phyloP scores from a whole-genome alignment of 2,113 vertebrate species.

The Strix uralensis region DNA sequence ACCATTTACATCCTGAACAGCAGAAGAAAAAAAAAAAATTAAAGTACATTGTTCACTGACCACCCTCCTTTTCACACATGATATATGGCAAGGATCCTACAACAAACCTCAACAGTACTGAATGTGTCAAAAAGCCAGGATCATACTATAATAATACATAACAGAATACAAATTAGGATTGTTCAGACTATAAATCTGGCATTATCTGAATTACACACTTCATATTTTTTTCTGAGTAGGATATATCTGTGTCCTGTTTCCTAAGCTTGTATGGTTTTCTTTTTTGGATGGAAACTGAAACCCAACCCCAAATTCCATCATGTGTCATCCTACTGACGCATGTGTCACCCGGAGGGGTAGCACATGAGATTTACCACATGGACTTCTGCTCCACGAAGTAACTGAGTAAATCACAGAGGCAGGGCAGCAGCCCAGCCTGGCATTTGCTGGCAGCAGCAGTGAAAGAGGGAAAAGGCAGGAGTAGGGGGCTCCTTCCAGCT shows the following conservation, averaged over 20 bases:
- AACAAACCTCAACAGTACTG: neutral
- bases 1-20: neutral
- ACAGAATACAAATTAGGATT: neutral
- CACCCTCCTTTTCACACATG: neutral
- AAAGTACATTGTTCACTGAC: neutral
- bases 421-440: neutral
- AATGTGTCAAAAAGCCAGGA: neutral
- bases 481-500: neutral
- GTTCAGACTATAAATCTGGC: neutral
- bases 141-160: neutral
- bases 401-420: neutral
- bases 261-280: neutral
- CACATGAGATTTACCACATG: neutral
- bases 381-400: neutral
- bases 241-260: neutral
- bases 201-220: neutral
- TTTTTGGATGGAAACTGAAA: neutral
- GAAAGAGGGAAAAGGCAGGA: neutral
- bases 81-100: neutral
- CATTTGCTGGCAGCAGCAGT: neutral
- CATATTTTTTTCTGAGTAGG: neutral
- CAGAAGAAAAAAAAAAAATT: neutral
- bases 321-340: neutral
- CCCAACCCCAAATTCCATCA: slow-evolving; percentile 6
- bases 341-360: neutral